These are phyloP conservation scores for Ursus arctos DNA, from an alignment of 2,113 vertebrate species.

Conservation along the genomic window DNA sequence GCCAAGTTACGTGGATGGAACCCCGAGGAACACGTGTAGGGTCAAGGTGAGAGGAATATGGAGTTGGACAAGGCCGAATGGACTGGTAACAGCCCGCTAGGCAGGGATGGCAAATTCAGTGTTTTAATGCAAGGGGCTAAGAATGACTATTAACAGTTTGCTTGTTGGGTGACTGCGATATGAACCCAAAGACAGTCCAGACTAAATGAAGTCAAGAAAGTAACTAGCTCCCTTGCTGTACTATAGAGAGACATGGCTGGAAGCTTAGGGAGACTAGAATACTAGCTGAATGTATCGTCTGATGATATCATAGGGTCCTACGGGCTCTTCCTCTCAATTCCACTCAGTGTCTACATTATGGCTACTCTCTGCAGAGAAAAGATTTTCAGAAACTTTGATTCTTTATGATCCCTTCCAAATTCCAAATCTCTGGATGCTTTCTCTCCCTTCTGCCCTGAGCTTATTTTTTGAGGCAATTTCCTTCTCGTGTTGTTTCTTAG, in stretches of 20 bases:
- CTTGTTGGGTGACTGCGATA: neutral
- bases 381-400: neutral
- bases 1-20: neutral
- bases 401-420: neutral
- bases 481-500: conserved; percentile 63
- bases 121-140: neutral
- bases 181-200: neutral
- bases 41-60: neutral
- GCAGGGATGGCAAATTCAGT: neutral
- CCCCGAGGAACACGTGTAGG: neutral
- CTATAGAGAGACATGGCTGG: neutral
- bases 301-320: neutral
- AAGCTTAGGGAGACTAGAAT: neutral
- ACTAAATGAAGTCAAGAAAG: neutral
- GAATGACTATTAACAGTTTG: neutral
- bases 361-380: neutral
- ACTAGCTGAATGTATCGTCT: neutral
- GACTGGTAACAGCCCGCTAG: neutral
- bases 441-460: conserved; percentile 4
- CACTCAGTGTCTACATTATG: neutral
- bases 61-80: neutral
- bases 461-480: conserved; percentile 61
- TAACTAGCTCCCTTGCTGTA: neutral
- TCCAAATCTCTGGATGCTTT: neutral
- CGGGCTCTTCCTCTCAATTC: neutral